phyloP scores from a whole-genome alignment of 1,140 invertebrate species.

The Euborellia annulipes region DNA sequence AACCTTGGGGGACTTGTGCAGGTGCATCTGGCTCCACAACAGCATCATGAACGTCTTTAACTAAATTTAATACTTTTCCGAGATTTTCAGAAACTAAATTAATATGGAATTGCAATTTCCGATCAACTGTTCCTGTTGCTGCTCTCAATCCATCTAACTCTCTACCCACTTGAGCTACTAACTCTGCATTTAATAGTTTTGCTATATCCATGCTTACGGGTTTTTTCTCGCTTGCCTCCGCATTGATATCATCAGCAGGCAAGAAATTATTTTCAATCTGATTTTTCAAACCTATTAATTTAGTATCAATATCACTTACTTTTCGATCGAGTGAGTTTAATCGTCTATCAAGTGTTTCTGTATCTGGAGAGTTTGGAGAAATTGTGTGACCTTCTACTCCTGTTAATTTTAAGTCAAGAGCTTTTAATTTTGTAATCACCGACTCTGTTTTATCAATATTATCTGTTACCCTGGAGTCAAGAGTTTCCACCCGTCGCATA shows the following conservation, averaged over 20 bases:
- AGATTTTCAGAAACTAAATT: conserved; percentile 65
- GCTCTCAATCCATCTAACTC: conserved; percentile 56
- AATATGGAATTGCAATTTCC: conserved; percentile 69
- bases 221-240: conserved; percentile 69
- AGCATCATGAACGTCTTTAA: conserved; percentile 63
- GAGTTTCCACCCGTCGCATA: conserved; percentile 60
- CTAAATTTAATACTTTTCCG: conserved; percentile 54
- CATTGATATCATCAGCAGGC: conserved; percentile 61
- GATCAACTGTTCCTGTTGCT: conserved; percentile 58
- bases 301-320: conserved; percentile 62
- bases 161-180: conserved; percentile 54
- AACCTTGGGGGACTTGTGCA: conserved; percentile 6
- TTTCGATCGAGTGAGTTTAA: conserved; percentile 58
- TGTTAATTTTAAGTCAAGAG: conserved; percentile 47
- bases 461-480: conserved; percentile 62
- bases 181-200: conserved; percentile 57
- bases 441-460: conserved; percentile 71
- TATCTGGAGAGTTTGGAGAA: too few relatives aligned
- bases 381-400: too few relatives aligned
- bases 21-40: conserved; percentile 39
- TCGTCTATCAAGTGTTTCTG: conserved; percentile 35
- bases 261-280: conserved; percentile 67
- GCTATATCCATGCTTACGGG: conserved; percentile 64
- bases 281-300: conserved; percentile 57
- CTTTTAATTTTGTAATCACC: conserved; percentile 54